Percentiles rank a stretch among this genome's conserved stretches.
phyloP scores from a whole-genome alignment of 2,888 invertebrate genomes.

The Callinectes sapidus region DNA sequence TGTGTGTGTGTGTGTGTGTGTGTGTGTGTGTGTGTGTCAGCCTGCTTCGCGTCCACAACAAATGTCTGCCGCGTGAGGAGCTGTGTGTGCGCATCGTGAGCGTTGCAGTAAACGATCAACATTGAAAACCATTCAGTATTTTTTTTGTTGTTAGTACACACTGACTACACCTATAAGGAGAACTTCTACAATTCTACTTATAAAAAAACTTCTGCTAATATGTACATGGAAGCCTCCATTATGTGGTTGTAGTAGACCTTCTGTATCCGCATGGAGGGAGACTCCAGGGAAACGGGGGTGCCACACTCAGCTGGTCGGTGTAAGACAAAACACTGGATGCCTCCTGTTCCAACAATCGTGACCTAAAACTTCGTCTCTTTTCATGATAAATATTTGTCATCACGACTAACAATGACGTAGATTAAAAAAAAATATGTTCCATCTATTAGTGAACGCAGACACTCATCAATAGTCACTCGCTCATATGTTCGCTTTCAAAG shows the following conservation, averaged over 20 bases:
- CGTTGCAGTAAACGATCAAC: conserved; percentile 57
- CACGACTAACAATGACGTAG: background rate
- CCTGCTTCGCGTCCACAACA: background rate
- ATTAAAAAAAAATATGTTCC: conserved; percentile 45
- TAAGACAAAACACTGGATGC: conserved; percentile 46
- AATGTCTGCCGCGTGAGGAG: background rate
- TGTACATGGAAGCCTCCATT: conserved; percentile 65
- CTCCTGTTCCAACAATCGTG: conserved; percentile 15
- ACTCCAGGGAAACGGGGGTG: conserved; percentile 42
- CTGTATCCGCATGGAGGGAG: background rate
- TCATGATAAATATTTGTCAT: background rate
- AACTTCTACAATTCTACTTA: conserved; percentile 55
- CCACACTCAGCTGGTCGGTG: conserved; percentile 17
- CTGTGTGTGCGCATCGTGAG: conserved; percentile 11
- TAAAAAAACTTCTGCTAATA: conserved; percentile 58
- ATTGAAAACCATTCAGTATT: conserved; percentile 53
- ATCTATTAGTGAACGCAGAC: conserved; percentile 14
- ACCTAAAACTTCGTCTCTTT: background rate
- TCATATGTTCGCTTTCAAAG: conserved; percentile 10
- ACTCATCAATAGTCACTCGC: background rate
- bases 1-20: conserved; percentile 46
- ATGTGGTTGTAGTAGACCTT: conserved; percentile 37
- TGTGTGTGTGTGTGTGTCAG: conserved; percentile 29
- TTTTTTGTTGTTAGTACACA: conserved; percentile 47
- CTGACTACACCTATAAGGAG: conserved; percentile 54